These are phyloP conservation scores for Bubo blakistoni DNA, from an alignment of 2,113 vertebrate genomes.

Conservation along the genomic window DNA sequence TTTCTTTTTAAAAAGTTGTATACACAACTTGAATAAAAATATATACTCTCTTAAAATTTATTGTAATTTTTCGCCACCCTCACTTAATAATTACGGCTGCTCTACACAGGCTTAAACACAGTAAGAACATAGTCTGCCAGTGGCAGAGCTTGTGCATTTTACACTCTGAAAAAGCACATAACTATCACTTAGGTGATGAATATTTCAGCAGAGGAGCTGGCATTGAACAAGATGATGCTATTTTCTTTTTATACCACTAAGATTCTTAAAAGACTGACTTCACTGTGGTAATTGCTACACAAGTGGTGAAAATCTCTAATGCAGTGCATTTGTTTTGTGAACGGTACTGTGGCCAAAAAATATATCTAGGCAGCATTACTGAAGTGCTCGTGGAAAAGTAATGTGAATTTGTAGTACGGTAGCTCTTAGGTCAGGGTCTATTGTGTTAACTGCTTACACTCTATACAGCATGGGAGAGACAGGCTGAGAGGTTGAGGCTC, in stretches of 20 bases:
- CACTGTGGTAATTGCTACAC: background rate
- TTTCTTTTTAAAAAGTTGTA: background rate
- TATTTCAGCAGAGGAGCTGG: slow-evolving; percentile 43
- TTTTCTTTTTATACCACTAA: slow-evolving; percentile 33
- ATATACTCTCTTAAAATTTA: background rate
- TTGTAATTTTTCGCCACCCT: background rate
- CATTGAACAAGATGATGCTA: slow-evolving; percentile 18
- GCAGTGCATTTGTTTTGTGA: background rate
- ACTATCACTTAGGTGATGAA: slow-evolving; percentile 49
- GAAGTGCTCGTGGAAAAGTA: background rate
- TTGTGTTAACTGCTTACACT: background rate
- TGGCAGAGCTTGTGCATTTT: background rate
- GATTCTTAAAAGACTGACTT: background rate
- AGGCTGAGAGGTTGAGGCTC: background rate
- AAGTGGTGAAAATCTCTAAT: background rate
- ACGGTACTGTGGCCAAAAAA: background rate
- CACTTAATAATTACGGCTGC: background rate
- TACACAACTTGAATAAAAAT: background rate
- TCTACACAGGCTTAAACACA: background rate
- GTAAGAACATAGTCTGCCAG: background rate
- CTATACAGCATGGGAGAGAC: background rate
- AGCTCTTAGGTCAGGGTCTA: background rate
- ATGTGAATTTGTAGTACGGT: slow-evolving; percentile 22
- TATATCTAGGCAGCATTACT: background rate
- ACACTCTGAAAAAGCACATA: background rate